Percentiles rank a stretch among this genome's conserved stretches.
phyloP scores from a whole-genome alignment of 2,797 vertebrate genomes.

The Somateria mollissima region DNA sequence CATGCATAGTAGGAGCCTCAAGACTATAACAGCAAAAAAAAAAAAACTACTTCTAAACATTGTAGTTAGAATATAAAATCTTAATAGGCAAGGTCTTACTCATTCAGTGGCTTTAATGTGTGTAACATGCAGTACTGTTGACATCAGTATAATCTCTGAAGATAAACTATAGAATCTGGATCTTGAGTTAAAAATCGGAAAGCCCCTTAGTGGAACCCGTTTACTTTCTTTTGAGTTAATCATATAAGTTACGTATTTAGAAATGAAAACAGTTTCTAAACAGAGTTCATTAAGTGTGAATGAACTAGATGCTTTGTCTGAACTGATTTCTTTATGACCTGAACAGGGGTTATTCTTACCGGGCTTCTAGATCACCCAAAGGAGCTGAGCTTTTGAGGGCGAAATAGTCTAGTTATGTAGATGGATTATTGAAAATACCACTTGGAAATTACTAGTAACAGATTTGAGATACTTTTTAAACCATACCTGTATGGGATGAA shows the following conservation, averaged over 20 bases:
- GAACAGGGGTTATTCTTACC: not conserved
- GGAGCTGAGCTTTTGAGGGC: not conserved
- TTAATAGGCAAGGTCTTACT: not conserved
- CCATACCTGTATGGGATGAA: not conserved
- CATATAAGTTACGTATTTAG: not conserved
- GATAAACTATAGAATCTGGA: not conserved
- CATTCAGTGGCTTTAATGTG: not conserved
- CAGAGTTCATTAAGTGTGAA: not conserved
- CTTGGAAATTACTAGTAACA: not conserved
- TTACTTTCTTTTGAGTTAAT: not conserved
- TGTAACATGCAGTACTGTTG: not conserved
- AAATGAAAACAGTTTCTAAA: not conserved
- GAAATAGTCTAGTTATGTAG: not conserved
- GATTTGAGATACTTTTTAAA: not conserved
- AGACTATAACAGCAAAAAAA: not conserved
- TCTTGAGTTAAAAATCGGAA: not conserved
- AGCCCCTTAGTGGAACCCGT: not conserved
- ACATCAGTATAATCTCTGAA: not conserved
- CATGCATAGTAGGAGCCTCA: not conserved
- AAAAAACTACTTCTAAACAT: not conserved
- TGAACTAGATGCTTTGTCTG: not conserved
- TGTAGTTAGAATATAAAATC: not conserved
- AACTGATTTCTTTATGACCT: not conserved
- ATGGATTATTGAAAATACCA: not conserved
- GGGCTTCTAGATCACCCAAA: not conserved